These are phyloP conservation scores for Gortyna flavago DNA, from an alignment of 2,888 invertebrate genomes.

Conservation along the genomic window DNA sequence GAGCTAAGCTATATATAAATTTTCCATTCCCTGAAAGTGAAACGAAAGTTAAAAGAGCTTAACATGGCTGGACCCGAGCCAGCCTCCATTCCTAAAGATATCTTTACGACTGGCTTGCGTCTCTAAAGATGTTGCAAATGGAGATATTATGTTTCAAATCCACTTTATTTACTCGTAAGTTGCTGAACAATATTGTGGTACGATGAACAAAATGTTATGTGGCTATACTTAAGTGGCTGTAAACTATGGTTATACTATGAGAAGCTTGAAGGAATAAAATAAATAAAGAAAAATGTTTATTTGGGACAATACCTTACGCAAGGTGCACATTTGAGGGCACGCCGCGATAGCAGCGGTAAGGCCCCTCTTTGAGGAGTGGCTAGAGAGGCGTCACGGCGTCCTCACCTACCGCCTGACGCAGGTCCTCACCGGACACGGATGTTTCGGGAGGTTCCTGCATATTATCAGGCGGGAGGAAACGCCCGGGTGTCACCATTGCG, in stretches of 20 bases:
- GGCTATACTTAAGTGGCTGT: background rate
- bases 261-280: background rate
- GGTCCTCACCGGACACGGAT: no score
- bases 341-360: no score
- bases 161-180: background rate
- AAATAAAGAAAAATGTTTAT: background rate
- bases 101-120: slow-evolving; percentile 42
- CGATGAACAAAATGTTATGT: background rate
- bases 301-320: background rate
- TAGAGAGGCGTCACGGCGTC: no score
- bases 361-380: no score
- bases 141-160: slow-evolving; percentile 38
- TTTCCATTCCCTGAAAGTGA: slow-evolving; percentile 31
- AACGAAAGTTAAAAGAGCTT: slow-evolving; percentile 39
- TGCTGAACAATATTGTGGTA: slow-evolving; percentile 8
- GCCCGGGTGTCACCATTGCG: no score
- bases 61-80: slow-evolving; percentile 38
- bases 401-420: no score
- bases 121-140: slow-evolving; percentile 30
- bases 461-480: no score
- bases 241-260: background rate
- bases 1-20: slow-evolving; percentile 12
- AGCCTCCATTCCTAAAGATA: slow-evolving; percentile 24
- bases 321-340: no score
- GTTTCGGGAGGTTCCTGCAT: no score